phyloP scores from a whole-genome alignment of 2,797 vertebrate genomes.

The Lophotriccus pileatus region DNA sequence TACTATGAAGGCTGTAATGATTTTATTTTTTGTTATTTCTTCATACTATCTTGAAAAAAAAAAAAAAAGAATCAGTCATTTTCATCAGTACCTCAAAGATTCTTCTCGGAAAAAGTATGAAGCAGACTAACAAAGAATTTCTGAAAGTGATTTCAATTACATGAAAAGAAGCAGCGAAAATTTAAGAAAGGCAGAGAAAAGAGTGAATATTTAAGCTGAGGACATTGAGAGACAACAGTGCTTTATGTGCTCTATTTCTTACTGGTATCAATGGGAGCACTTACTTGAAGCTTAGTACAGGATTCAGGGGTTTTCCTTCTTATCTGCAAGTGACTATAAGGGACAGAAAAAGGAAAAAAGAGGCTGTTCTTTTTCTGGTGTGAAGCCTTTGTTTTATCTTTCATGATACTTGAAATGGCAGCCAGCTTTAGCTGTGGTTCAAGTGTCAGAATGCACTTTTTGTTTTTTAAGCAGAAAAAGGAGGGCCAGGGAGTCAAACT shows the following conservation, averaged over 20 bases:
- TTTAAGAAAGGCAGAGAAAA: constrained; percentile 23
- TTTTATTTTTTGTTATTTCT: neutral
- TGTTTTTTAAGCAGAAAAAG: neutral
- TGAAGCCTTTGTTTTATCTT: neutral
- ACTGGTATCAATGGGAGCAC: neutral
- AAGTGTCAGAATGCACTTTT: neutral
- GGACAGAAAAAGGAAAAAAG: neutral
- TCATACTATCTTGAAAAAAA: neutral
- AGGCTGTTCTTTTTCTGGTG: neutral
- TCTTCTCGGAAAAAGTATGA: neutral
- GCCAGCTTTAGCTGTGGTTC: neutral
- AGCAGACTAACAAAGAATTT: neutral
- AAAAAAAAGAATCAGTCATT: neutral
- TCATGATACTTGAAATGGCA: constrained; percentile 11
- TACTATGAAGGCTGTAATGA: neutral
- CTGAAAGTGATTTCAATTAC: neutral
- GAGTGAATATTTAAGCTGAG: constrained; percentile 24
- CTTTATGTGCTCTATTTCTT: neutral
- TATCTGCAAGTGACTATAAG: neutral
- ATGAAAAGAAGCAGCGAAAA: neutral
- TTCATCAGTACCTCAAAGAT: neutral
- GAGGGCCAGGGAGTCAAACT: neutral
- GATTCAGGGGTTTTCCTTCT: neutral
- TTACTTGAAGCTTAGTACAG: neutral
- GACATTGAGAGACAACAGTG: neutral